Base-by-base conservation (phyloP, 2,888 invertebrate genomes). In the Amorpha juglandis region DNA sequence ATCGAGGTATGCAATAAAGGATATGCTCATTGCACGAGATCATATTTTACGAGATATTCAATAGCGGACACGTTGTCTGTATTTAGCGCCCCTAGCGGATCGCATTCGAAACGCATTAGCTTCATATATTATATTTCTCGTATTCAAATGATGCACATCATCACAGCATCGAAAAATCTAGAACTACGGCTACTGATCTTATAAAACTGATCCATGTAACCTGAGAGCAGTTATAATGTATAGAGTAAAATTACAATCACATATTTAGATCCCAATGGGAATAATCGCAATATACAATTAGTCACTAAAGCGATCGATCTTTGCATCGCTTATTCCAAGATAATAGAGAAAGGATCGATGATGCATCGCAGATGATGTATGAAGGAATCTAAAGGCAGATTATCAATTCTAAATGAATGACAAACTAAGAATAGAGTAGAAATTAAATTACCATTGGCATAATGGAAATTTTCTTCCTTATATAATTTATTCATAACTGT, bases 241-340 rank as follows among this genome's bases (percentile, higher is more conserved):
- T n/a, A 42, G 14, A 42, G 27, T 14, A 21, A 42, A 42, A 38
- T 52, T 63, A 63, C 19, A 52, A 42, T 4, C 51, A 14, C 7
- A 38, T 64, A n/a, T n/a, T n/a, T n/a, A n/a, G n/a, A 53, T 55
- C 38, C 16, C 27, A 64, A 33, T 53, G 33, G 55, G 48, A 65
- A 47, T 65, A 33, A 48, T 19, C 48, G 27, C 47, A 14, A 42
- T 27, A 64, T 21, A 67, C 62, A 62, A 62, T 64, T 52, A 65
- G 63, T 67, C 45, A 27, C 50, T 48, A 21, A 16, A 12, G 65
- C 65, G 48, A 65, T 67, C 63, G 16, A 53, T 65, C 67, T 27
- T 64, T 65, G 48, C n/a, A 51, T 45, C 45, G 45, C 52, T 52
- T 62, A 48, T 48, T 53, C 42, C 51, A 38, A 35, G 50, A 48